These are phyloP conservation scores for Peromyscus aztecus DNA, from an alignment of 2,797 vertebrate genomes.

Conservation along the genomic window DNA sequence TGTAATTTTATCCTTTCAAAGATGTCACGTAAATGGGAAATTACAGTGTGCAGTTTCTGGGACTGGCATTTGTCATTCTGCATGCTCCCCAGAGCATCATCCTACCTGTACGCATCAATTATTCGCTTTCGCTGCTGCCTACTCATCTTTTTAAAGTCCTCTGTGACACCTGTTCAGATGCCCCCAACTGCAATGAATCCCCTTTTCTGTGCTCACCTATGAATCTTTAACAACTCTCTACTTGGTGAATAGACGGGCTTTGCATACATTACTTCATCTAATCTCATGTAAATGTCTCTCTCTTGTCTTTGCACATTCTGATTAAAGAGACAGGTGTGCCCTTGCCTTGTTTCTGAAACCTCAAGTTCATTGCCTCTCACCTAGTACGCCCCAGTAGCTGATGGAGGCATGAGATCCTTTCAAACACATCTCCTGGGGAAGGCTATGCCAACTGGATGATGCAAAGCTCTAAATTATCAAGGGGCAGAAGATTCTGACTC, in stretches of 20 bases:
- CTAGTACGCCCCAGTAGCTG: accelerated
- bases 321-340: background rate
- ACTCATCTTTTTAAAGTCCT: background rate
- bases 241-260: background rate
- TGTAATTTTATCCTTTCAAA: background rate
- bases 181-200: background rate
- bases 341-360: background rate
- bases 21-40: background rate
- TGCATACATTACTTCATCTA: background rate
- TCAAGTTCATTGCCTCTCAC: background rate
- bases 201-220: background rate
- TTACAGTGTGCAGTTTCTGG: background rate
- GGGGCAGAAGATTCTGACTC: background rate
- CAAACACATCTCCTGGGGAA: background rate
- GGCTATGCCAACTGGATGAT: background rate
- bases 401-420: background rate
- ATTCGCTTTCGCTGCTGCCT: background rate
- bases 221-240: background rate
- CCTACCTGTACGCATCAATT: background rate
- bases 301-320: background rate
- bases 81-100: background rate
- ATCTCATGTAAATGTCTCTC: background rate
- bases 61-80: background rate
- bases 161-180: background rate
- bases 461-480: background rate